These are phyloP conservation scores for Sclerodermus sp. DNA, from an alignment of 2,888 invertebrate genomes.

Conservation along the genomic window DNA sequence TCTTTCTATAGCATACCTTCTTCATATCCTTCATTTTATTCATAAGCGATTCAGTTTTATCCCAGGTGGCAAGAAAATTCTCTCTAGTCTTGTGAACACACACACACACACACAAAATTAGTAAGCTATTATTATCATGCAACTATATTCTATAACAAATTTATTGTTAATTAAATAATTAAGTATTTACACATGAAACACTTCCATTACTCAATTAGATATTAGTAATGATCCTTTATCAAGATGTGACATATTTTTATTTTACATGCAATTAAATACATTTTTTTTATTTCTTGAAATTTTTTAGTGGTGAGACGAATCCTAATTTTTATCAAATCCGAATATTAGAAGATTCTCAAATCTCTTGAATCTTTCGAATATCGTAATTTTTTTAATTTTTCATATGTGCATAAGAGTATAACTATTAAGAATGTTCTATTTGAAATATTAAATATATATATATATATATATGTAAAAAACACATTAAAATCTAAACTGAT, in stretches of 20 bases:
- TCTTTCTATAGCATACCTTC: constrained; percentile 64
- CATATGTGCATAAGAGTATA: no score
- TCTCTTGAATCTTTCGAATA: no score
- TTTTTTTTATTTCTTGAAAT: no score
- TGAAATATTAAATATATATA: no score
- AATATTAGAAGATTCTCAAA: no score
- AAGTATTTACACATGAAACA: constrained; percentile 4
- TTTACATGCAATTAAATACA: not conserved
- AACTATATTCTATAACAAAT: not conserved
- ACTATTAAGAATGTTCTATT: no score
- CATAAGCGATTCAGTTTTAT: constrained; percentile 90
- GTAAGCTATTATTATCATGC: constrained; percentile 29
- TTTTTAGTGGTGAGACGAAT: no score
- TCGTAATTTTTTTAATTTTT: no score
- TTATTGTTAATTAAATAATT: constrained; percentile 6
- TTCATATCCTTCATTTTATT: constrained; percentile 96
- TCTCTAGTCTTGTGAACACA: constrained; percentile 75
- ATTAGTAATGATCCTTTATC: not conserved
- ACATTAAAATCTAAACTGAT: no score
- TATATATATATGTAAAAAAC: no score
- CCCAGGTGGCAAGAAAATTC: constrained; percentile 88
- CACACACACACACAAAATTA: constrained; percentile 39
- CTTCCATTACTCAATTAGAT: constrained; percentile 4
- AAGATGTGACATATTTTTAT: not conserved
- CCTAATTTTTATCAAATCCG: no score